Percentiles rank a stretch among this genome's conserved stretches.
Evolutionary conservation across 2,113 vertebrate species (phyloP).

Genomic region (Gnathonemus echidnorhynchus): DNA sequence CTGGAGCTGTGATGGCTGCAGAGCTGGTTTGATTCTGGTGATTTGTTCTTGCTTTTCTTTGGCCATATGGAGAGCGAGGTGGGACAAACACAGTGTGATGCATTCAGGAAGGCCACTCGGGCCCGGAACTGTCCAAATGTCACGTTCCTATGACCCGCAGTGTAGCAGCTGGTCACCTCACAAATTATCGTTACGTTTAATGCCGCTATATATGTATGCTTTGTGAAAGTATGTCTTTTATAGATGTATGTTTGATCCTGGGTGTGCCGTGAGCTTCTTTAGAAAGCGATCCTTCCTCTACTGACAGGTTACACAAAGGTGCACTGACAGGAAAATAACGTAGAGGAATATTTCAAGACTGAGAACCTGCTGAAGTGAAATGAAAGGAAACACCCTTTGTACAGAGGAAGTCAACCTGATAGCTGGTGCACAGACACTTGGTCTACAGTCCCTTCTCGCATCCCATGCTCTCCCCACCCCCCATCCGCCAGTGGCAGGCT

Average conservation of each 20-base stretch:
- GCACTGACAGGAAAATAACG: background rate
- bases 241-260: background rate
- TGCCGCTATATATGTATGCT: background rate
- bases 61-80: background rate
- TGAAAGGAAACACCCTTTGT: background rate
- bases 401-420: background rate
- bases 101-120: background rate
- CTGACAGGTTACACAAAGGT: background rate
- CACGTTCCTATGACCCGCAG: background rate
- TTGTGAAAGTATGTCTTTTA: background rate
- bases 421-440: background rate
- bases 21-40: background rate
- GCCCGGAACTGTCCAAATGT: background rate
- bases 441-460: background rate
- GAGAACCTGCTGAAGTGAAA: background rate
- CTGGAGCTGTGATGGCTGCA: background rate
- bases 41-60: background rate
- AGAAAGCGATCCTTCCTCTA: background rate
- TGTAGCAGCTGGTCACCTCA: background rate
- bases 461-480: background rate
- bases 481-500: background rate
- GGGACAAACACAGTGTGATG: background rate
- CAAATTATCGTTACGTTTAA: background rate
- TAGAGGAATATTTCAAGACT: background rate
- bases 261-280: background rate